phyloP scores from a whole-genome alignment of 2,888 invertebrate species.

The Coleophora deauratella region DNA sequence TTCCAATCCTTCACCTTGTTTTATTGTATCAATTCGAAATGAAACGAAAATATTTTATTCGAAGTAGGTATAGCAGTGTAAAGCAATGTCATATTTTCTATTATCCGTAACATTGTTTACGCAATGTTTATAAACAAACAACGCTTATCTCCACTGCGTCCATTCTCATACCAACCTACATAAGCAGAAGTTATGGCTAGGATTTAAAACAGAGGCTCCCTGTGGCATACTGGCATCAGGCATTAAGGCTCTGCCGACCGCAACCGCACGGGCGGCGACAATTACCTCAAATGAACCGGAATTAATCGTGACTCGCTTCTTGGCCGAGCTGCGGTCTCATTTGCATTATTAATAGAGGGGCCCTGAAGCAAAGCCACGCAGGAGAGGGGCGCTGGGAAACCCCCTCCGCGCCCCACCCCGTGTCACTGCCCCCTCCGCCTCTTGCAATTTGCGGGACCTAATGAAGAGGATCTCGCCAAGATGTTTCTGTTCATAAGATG shows the following conservation, averaged over 20 bases:
- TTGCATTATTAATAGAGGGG: conserved; percentile 72
- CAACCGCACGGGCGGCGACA: conserved; percentile 59
- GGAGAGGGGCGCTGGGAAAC: conserved; percentile 30
- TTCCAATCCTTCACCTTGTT: too few species aligned
- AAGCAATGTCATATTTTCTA: too few species aligned
- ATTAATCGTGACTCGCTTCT: conserved; percentile 72
- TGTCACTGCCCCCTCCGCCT: conserved; percentile 55
- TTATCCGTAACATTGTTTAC: too few species aligned
- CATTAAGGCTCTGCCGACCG: background rate
- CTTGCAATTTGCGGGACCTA: conserved; percentile 65
- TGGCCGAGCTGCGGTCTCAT: conserved; percentile 73
- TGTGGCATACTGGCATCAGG: conserved; percentile 15
- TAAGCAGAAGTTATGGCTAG: conserved; percentile 6
- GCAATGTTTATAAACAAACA: too few species aligned
- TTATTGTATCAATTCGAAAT: too few species aligned
- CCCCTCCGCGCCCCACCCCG: conserved; percentile 28
- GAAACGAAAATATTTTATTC: background rate
- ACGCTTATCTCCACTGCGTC: background rate
- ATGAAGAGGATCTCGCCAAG: conserved; percentile 72
- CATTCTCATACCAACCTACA: too few species aligned
- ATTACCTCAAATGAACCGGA: conserved; percentile 74
- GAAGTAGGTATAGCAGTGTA: background rate
- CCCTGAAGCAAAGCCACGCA: conserved; percentile 14
- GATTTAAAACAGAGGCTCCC: conserved; percentile 13
- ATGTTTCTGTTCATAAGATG: conserved; percentile 72